Conservation (phyloP, 2,113 vertebrate species). For the Nymphicus hollandicus region DNA sequence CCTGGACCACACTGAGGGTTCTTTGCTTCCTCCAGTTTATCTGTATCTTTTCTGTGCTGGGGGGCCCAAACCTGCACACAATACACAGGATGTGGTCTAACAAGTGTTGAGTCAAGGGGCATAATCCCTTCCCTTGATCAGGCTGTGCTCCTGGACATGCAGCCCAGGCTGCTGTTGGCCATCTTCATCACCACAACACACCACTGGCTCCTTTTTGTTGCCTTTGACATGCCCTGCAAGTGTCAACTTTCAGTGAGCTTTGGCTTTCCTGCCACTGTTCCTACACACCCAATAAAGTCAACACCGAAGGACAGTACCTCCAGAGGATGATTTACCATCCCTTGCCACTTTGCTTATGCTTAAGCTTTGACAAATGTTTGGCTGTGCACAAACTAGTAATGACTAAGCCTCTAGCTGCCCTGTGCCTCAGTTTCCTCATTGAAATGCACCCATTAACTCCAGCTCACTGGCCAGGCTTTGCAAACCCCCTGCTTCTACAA, state of each 20-base stretch:
- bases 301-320: neutral
- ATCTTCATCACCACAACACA: neutral
- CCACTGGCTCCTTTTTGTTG: neutral
- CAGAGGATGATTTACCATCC: neutral
- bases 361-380: neutral
- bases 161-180: neutral
- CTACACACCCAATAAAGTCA: neutral
- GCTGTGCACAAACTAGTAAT: neutral
- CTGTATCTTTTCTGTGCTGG: neutral
- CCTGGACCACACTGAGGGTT: no score
- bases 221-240: neutral
- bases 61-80: neutral
- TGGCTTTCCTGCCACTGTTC: neutral
- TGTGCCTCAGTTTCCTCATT: neutral
- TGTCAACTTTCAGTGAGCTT: neutral
- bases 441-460: neutral
- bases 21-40: neutral
- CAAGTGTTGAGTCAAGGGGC: neutral
- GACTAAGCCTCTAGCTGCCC: neutral
- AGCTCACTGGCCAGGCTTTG: neutral
- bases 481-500: neutral
- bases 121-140: neutral
- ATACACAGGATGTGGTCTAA: neutral
- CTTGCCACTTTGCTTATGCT: neutral
- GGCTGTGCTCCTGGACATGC: neutral